phyloP scores from a whole-genome alignment of 1,140 invertebrate species.

The Drosophila orena region DNA sequence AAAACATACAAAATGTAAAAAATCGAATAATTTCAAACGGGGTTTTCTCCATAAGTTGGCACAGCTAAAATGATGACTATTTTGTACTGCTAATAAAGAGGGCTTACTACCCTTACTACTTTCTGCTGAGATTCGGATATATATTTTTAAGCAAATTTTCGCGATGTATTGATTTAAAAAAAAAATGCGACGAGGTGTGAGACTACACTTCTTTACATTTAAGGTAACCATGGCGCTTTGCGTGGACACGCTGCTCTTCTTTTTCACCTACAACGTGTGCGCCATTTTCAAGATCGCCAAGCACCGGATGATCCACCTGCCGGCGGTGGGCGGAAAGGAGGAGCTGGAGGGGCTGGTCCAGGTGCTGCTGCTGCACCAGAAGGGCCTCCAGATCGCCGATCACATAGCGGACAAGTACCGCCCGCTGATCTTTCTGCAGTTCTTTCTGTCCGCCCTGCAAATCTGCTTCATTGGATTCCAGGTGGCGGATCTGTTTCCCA shows the following conservation, averaged over 20 bases:
- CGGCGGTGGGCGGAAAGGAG: constrained; percentile 8
- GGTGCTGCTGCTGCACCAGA: constrained; percentile 60
- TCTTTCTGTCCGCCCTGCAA: constrained; percentile 60
- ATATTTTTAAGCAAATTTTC: too few relatives aligned
- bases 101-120: too few relatives aligned
- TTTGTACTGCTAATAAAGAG: too few relatives aligned
- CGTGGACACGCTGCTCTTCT: constrained; percentile 65
- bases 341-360: constrained; percentile 43
- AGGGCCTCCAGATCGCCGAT: constrained; percentile 51
- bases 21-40: too few relatives aligned
- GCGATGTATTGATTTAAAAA: too few relatives aligned
- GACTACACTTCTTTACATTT: too few relatives aligned
- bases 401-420: constrained; percentile 37
- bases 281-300: constrained; percentile 68
- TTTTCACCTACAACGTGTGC: constrained; percentile 70
- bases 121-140: too few relatives aligned
- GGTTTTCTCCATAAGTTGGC: too few relatives aligned
- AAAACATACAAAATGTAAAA: too few relatives aligned
- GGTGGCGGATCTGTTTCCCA: constrained; percentile 62
- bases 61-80: too few relatives aligned
- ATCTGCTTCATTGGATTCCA: constrained; percentile 71
- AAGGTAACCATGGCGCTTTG: constrained; percentile 55
- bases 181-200: too few relatives aligned
- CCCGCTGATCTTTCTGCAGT: constrained; percentile 63
- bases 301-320: constrained; percentile 49